Percentiles rank a stretch among this genome's conserved stretches.
Conservation (phyloP, 2,888 invertebrate genomes). For the Synanthedon formicaeformis region DNA sequence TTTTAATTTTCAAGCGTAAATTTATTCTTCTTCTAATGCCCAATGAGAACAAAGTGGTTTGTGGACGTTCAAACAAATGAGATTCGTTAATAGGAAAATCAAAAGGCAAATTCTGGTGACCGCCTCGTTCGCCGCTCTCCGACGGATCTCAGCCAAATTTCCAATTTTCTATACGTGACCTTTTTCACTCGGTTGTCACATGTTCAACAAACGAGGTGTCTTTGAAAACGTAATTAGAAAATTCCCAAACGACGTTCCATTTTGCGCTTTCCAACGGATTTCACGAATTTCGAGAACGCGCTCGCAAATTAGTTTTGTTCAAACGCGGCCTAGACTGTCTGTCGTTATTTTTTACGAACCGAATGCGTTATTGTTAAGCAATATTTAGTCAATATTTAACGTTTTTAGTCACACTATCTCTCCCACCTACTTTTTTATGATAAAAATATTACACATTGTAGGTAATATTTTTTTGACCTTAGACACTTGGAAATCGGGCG, state of each 20-base stretch:
- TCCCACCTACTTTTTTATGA: too few relatives aligned
- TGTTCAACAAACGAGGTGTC: conserved; percentile 66
- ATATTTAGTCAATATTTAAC: too few relatives aligned
- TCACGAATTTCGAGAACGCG: conserved; percentile 23
- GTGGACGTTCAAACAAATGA: conserved; percentile 16
- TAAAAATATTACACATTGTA: too few relatives aligned
- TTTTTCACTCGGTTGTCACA: conserved; percentile 63
- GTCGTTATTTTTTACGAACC: too few relatives aligned
- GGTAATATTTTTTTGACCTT: too few relatives aligned
- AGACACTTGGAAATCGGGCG: too few relatives aligned
- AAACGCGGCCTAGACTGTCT: background rate
- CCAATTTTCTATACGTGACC: conserved; percentile 67
- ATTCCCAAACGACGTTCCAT: conserved; percentile 59
- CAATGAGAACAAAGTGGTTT: background rate
- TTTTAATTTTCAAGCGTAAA: too few relatives aligned
- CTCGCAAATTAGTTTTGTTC: conserved; percentile 59
- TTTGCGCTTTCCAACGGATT: conserved; percentile 34
- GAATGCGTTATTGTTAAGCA: too few relatives aligned
- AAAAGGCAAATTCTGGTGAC: conserved; percentile 37
- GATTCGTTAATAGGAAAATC: conserved; percentile 49
- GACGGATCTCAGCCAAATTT: conserved; percentile 25
- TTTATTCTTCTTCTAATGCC: background rate
- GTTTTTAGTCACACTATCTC: too few relatives aligned
- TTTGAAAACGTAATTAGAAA: conserved; percentile 71
- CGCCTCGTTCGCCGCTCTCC: conserved; percentile 11